phyloP scores from a whole-genome alignment of 2,888 invertebrate species.

The Caradrina kadenii region DNA sequence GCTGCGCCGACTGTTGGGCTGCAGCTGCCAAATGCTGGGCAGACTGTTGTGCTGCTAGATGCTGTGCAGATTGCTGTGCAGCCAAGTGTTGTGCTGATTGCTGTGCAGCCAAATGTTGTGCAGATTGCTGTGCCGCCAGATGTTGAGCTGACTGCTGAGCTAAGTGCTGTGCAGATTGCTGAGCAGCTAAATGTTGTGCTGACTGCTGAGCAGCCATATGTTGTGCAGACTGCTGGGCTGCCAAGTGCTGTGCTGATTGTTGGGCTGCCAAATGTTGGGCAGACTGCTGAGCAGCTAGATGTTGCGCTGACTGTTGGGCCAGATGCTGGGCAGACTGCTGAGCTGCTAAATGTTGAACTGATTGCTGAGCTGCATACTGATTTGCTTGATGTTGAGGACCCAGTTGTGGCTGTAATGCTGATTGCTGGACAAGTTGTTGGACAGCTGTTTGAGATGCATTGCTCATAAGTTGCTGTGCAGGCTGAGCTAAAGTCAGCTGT shows the following conservation, averaged over 20 bases:
- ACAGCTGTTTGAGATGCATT: constrained; percentile 84
- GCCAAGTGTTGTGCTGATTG: constrained; percentile 71
- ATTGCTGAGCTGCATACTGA: constrained; percentile 83
- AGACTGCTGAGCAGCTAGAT: constrained; percentile 76
- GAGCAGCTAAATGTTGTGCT: constrained; percentile 75
- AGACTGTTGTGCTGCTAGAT: constrained; percentile 76
- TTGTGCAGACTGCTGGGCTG: constrained; percentile 80
- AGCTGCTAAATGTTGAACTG: constrained; percentile 82
- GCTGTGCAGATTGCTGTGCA: constrained; percentile 71
- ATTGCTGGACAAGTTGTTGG: constrained; percentile 85
- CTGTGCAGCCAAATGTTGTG: constrained; percentile 73
- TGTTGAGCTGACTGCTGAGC: constrained; percentile 76
- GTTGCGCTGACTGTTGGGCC: constrained; percentile 79
- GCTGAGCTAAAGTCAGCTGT: constrained; percentile 84
- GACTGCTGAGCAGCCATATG: constrained; percentile 82
- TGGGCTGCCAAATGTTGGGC: constrained; percentile 78
- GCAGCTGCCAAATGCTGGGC: constrained; percentile 78
- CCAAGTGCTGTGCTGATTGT: constrained; percentile 80
- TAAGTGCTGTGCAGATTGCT: constrained; percentile 76
- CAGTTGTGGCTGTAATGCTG: constrained; percentile 82
- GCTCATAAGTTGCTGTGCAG: constrained; percentile 83
- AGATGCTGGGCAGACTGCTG: constrained; percentile 77
- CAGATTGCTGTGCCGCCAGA: constrained; percentile 68
- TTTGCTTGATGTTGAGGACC: constrained; percentile 82
- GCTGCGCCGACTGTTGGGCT: constrained; percentile 82